phyloP scores from a whole-genome alignment of 37 sponge, comb jelly and placozoan genomes.

The Petrosia ficiformis region DNA sequence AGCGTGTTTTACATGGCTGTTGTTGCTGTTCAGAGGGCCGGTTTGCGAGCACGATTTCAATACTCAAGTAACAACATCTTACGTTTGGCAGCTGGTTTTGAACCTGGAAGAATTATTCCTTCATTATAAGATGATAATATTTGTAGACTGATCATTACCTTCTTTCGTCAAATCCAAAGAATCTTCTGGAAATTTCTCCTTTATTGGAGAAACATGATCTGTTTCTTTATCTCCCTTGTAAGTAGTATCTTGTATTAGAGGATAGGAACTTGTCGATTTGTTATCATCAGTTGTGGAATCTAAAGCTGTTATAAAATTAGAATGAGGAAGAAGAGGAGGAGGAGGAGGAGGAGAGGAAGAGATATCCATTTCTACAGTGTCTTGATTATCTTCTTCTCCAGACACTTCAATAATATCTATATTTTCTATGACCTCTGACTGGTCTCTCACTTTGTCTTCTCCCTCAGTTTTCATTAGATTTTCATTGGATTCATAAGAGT shows the following conservation, averaged over 20 bases:
- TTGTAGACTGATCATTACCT: too few species aligned
- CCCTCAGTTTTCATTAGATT: too few species aligned
- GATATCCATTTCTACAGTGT: neutral
- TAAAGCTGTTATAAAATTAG: neutral
- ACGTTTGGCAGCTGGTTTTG: neutral
- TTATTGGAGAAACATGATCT: too few species aligned
- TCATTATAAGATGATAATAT: too few species aligned
- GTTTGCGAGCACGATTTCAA: slow-evolving; percentile 36
- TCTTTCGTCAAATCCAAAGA: too few species aligned
- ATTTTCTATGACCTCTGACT: neutral
- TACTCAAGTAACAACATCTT: slow-evolving; percentile 57
- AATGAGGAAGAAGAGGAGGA: neutral
- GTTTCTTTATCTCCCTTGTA: neutral
- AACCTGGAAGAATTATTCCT: too few species aligned
- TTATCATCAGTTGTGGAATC: neutral
- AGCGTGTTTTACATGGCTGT: too few species aligned
- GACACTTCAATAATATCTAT: neutral
- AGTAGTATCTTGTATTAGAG: too few species aligned
- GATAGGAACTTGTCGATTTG: neutral
- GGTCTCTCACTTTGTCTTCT: neutral
- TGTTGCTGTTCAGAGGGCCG: slow-evolving; percentile 25
- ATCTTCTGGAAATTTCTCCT: too few species aligned
- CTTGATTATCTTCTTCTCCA: neutral
- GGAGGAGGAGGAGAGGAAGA: neutral
- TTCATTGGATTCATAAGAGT: too few species aligned